phyloP scores from a whole-genome alignment of 2,888 invertebrate species.

The Elgonia sp. region DNA sequence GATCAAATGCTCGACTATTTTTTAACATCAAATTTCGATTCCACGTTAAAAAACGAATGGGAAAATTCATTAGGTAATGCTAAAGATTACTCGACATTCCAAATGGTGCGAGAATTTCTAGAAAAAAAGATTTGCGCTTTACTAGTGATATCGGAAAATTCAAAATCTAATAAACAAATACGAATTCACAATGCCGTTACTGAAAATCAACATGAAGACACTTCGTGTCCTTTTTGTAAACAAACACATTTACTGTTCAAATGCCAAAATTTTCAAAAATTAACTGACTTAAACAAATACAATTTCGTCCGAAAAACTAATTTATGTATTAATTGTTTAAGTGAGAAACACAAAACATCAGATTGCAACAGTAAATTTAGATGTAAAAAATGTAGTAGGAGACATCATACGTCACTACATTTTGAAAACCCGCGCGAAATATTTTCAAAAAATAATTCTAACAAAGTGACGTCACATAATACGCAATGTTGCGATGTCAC shows the following conservation, averaged over 20 bases:
- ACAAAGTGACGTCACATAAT: no score
- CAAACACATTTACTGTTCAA: background rate
- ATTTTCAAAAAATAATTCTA: no score
- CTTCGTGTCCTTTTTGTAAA: background rate
- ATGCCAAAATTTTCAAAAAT: background rate
- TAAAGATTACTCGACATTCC: background rate
- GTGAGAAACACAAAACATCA: background rate
- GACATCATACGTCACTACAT: background rate
- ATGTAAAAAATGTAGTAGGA: background rate
- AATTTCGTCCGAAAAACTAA: background rate
- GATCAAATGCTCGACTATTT: background rate
- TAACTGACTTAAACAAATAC: background rate
- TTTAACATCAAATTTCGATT: background rate
- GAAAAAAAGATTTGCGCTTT: background rate
- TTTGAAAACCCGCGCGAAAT: background rate
- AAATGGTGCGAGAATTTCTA: background rate
- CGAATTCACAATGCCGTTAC: background rate
- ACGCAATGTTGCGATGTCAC: no score
- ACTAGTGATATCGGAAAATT: background rate
- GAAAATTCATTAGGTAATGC: background rate
- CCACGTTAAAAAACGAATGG: background rate
- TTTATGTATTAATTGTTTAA: conserved; percentile 4
- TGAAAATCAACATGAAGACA: background rate
- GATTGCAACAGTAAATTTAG: background rate
- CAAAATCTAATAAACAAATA: background rate